A percentile compares a stretch with the other conserved stretches of the same genome.
Evolutionary conservation across 2,113 vertebrate genomes (phyloP).

Genomic region (Girardinichthys multiradiatus): DNA sequence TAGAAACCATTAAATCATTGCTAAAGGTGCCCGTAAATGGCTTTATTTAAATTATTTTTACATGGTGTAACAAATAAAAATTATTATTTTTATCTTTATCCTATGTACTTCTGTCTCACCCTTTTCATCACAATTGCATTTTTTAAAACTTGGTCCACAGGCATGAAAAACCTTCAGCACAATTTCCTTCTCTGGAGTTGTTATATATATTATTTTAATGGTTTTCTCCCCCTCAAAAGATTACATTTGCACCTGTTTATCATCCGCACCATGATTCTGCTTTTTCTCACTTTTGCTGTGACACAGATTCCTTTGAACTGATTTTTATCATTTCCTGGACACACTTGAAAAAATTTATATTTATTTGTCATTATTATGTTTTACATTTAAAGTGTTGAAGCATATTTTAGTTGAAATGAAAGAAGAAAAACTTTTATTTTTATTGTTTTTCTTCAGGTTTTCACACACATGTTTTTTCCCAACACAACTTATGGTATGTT

Average conservation of each 20-base stretch:
- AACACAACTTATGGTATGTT: too few species aligned
- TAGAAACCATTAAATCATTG: not conserved
- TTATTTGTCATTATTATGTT: not conserved
- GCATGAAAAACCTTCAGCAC: not conserved
- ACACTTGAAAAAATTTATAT: too few species aligned
- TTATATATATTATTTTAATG: not conserved
- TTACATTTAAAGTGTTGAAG: not conserved
- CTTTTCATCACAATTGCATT: not conserved
- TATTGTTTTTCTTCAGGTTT: too few species aligned
- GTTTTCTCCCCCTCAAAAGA: not conserved
- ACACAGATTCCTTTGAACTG: not conserved
- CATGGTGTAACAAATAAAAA: not conserved
- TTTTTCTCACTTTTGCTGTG: slow-evolving; percentile 5
- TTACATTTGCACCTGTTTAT: not conserved
- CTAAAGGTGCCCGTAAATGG: not conserved
- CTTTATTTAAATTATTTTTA: not conserved
- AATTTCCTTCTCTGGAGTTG: not conserved
- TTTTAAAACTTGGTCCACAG: not conserved
- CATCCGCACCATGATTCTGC: not conserved
- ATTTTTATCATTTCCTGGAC: not conserved
- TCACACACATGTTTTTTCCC: too few species aligned
- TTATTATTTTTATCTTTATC: not conserved
- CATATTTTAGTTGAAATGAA: not conserved
- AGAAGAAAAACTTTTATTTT: not conserved
- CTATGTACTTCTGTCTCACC: not conserved